Evolutionary conservation across 1,140 invertebrate genomes (phyloP), one percentile per base, ranked within the genome.

Genomic region (Diachasma alloeum): DNA sequence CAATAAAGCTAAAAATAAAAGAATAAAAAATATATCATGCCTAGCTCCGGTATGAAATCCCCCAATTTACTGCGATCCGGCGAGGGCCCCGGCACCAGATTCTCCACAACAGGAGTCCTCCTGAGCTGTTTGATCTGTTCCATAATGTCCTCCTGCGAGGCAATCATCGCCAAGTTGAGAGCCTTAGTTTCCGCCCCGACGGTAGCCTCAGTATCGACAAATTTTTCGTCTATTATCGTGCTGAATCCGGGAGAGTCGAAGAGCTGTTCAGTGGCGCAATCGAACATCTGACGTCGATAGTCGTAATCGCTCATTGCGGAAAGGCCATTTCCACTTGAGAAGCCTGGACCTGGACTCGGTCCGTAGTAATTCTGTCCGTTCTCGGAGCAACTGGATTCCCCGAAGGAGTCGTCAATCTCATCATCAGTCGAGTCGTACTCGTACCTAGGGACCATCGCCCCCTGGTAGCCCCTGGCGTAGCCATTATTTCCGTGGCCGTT

Each of bases 111-210:
- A 0, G 86, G 83, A 6, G 87, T 88, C 56, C 46, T 85, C 1
- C 83, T 83, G 2, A 88, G 67, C 13, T 86, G 81, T 46, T 86
- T 88, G 0, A 85, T 85, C 5, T 84, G 84, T 1, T 85, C 78
- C 19, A 87, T 59, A 70, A 87, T 84, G 24, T 87, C 82, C 6
- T 85, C 84, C 26, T 90, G 85, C 0, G 84, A 85, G 22, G 85
- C 79, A 5, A 87, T 72, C 72, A 84, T 86, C 17, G 85, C 84
- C 0, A 88, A 56, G 19, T 85, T 72, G 37, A 82, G 70, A 0
- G 84, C 81, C n/a, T 88, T 87, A 0, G 80, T 59, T 37, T 86
- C 79, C 3, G 37, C 69, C 5, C 75, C 80, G 6, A 82, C 46
- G 2, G 84, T 81, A 0, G 76, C 39, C 2, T 83, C 82, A 0